Conservation (phyloP, 2,888 invertebrate genomes). For the Drosophila prostipennis region DNA sequence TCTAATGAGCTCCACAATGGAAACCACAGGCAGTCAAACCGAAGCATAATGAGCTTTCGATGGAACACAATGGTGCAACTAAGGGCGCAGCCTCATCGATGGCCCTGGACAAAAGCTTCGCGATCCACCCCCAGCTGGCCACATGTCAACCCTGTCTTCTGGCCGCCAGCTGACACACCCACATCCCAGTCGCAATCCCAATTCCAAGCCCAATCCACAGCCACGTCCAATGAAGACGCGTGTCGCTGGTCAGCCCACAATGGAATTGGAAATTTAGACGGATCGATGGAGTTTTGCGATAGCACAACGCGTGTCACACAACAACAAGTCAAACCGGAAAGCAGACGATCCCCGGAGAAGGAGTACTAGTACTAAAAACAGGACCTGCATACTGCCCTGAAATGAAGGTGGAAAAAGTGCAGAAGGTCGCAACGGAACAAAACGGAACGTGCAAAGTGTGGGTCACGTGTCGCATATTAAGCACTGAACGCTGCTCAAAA, state of each 20-base stretch:
- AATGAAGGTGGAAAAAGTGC: conserved; percentile 27
- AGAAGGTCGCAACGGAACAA: conserved; percentile 13
- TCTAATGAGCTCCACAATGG: conserved; percentile 24
- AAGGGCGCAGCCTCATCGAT: conserved; percentile 18
- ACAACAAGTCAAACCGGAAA: conserved; percentile 81
- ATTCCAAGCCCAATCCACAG: not conserved
- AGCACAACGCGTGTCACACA: conserved; percentile 72
- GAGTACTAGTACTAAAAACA: conserved; percentile 34
- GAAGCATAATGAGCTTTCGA: conserved; percentile 11
- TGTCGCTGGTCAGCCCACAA: conserved; percentile 71
- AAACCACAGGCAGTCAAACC: conserved; percentile 19
- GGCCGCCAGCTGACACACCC: conserved; percentile 46
- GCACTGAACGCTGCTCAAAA: conserved; percentile 71
- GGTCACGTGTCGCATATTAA: conserved; percentile 78
- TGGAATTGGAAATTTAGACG: conserved; percentile 33
- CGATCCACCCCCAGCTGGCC: conserved; percentile 57
- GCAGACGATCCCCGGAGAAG: conserved; percentile 51
- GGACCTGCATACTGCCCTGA: conserved; percentile 66
- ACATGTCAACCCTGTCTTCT: conserved; percentile 51
- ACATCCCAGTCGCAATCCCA: conserved; percentile 31
- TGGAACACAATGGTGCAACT: conserved; percentile 2
- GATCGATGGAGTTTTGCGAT: conserved; percentile 60
- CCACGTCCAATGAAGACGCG: conserved; percentile 55
- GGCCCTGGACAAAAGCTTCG: conserved; percentile 26
- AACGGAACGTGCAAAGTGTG: conserved; percentile 72